Evolutionary conservation across 2,888 invertebrate genomes (phyloP).

Genomic region (Calephelis perditalis): DNA sequence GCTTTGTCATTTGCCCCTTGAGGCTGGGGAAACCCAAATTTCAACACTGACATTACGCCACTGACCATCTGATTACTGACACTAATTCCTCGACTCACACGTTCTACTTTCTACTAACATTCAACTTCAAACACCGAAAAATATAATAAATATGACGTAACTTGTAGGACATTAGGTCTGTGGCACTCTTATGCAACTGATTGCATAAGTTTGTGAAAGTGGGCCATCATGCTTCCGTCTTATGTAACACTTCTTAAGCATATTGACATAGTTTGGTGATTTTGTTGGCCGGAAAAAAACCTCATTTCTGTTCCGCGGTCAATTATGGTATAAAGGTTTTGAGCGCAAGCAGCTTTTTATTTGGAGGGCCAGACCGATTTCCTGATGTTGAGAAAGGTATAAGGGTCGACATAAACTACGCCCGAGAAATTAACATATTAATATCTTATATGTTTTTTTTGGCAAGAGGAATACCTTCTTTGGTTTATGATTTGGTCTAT

Average conservation of each 20-base stretch:
- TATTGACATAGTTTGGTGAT: slow-evolving; percentile 44
- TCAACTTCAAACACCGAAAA: slow-evolving; percentile 61
- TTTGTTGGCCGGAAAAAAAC: slow-evolving; percentile 10
- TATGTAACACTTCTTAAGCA: slow-evolving; percentile 54
- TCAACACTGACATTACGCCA: slow-evolving; percentile 12
- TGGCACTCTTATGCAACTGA: slow-evolving; percentile 59
- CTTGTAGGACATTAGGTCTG: slow-evolving; percentile 71
- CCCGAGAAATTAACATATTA: no score
- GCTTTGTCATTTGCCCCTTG: background rate
- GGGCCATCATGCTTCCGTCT: slow-evolving; percentile 65
- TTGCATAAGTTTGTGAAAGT: slow-evolving; percentile 69
- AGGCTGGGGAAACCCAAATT: slow-evolving; percentile 5
- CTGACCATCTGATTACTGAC: slow-evolving; percentile 12
- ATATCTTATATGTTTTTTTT: no score
- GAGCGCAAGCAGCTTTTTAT: background rate
- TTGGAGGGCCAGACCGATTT: no score
- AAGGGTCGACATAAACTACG: no score
- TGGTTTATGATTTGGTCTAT: no score
- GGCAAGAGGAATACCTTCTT: no score
- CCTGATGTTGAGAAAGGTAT: no score
- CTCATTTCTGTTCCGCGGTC: slow-evolving; percentile 12
- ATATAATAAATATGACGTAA: slow-evolving; percentile 54
- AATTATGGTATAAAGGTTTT: slow-evolving; percentile 14
- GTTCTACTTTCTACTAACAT: slow-evolving; percentile 68
- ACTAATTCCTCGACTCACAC: slow-evolving; percentile 45